Evolutionary conservation across 1,140 invertebrate genomes (phyloP), one percentile per base, ranked within the genome.

Genomic region (Battus philenor): DNA sequence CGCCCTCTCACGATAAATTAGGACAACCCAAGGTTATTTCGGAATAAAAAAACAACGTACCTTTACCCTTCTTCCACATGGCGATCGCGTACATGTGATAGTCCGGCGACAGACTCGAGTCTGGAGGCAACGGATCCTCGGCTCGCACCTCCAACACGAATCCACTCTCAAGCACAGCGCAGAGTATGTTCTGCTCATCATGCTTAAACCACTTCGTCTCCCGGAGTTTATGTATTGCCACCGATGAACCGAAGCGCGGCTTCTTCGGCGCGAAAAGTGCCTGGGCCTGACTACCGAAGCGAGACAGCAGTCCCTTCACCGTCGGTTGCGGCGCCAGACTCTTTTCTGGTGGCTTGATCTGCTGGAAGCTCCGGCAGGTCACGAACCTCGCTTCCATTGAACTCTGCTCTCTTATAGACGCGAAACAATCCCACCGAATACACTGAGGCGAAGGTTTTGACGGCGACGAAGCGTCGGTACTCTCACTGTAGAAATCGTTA

Each of bases 161-260:
- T 24, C 90, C 90, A n/a, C 89, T 87, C 68, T 91, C 90, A 55
- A 91, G 81, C 29, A 91, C 90, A 34, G 90, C 89, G 68, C 89
- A 90, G 50, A 91, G 87, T 54, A 91, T 88, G 45, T 88, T 88
- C 62, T 89, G 87, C 77, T 91, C 90, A 57, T 89, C 87, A 50
- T 89, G 87, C 47, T 86, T 87, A 60, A 91, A 91, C 90, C 90
- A 91, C 85, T 91, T 91, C 30, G 89, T 90, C 71, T 91, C 89
- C 26, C 90, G 84, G 48, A 91, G 81, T 60, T 91, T 91, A 65
- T 91, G 90, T 29, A 90, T 90, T 11, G 90, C 89, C 4, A 91
- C 89, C 38, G 89, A 89, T 47, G 89, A 90, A 46, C 88, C 89
- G 74, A 90, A 89, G 38, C 88, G 83, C 32, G 72, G 77, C 55